A percentile compares a stretch with the other conserved stretches of the same genome.
These are phyloP conservation scores for Theristus sp. DNA, from an alignment of 2,888 invertebrate genomes.

Conservation along the genomic window DNA sequence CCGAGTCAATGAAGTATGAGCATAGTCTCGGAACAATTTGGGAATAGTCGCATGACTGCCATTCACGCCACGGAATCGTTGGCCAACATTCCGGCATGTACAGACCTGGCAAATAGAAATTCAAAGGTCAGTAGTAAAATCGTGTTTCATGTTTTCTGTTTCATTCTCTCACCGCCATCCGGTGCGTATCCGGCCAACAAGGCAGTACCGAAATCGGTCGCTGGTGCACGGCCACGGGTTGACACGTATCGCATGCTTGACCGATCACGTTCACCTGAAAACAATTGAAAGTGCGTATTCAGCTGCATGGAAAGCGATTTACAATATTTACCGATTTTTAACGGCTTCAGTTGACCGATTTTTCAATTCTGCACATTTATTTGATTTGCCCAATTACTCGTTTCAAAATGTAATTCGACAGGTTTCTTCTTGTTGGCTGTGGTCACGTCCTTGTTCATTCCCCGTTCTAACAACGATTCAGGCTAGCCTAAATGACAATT, in stretches of 20 bases:
- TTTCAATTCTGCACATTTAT: too few relatives aligned
- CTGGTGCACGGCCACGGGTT: neutral
- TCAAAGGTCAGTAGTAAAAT: neutral
- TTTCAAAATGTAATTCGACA: too few relatives aligned
- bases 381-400: too few relatives aligned
- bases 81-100: neutral
- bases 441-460: too few relatives aligned
- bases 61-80: neutral
- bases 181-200: neutral
- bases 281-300: too few relatives aligned
- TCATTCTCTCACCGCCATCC: neutral
- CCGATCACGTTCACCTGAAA: too few relatives aligned
- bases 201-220: neutral
- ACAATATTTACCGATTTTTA: too few relatives aligned
- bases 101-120: neutral
- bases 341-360: too few relatives aligned
- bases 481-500: too few relatives aligned
- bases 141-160: neutral
- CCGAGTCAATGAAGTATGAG: neutral
- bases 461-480: too few relatives aligned
- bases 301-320: too few relatives aligned
- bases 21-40: neutral
- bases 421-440: too few relatives aligned
- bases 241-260: neutral
- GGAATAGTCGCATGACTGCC: neutral